Percentiles rank a stretch among this genome's conserved stretches.
phyloP scores from a whole-genome alignment of 2,797 vertebrate species.

The Thunnus albacares region DNA sequence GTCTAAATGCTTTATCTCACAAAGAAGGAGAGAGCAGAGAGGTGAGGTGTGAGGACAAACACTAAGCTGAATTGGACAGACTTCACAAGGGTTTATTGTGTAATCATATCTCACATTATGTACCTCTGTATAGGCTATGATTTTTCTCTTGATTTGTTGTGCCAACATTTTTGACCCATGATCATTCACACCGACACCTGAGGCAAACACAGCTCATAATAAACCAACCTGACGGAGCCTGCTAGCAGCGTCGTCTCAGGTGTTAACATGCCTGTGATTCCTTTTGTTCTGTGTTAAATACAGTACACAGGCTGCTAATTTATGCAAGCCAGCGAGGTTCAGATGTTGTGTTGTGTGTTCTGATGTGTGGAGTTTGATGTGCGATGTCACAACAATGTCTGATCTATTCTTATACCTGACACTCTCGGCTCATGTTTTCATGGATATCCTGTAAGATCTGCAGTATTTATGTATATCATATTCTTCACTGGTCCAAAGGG shows the following conservation, averaged over 20 bases:
- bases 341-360: constrained; percentile 30
- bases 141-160: constrained; percentile 61
- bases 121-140: constrained; percentile 17
- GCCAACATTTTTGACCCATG: constrained; percentile 54
- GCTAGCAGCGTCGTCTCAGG: constrained; percentile 52
- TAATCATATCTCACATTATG: constrained; percentile 46
- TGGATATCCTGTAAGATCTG: not conserved
- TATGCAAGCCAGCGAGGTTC: constrained; percentile 23
- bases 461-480: not conserved
- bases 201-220: constrained; percentile 57
- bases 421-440: not conserved
- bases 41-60: constrained; percentile 1
- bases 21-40: constrained; percentile 12
- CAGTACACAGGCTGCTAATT: constrained; percentile 30
- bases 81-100: constrained; percentile 38
- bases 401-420: not conserved
- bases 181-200: constrained; percentile 48
- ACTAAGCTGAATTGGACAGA: constrained; percentile 14
- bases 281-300: constrained; percentile 40
- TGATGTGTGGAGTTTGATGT: constrained; percentile 13
- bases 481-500: not conserved
- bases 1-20: constrained; percentile 9
- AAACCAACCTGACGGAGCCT: constrained; percentile 51
- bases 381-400: constrained; percentile 35
- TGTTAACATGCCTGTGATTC: constrained; percentile 55